Evolutionary conservation across 2,113 vertebrate species (phyloP).

Genomic region (Pitta sordida): DNA sequence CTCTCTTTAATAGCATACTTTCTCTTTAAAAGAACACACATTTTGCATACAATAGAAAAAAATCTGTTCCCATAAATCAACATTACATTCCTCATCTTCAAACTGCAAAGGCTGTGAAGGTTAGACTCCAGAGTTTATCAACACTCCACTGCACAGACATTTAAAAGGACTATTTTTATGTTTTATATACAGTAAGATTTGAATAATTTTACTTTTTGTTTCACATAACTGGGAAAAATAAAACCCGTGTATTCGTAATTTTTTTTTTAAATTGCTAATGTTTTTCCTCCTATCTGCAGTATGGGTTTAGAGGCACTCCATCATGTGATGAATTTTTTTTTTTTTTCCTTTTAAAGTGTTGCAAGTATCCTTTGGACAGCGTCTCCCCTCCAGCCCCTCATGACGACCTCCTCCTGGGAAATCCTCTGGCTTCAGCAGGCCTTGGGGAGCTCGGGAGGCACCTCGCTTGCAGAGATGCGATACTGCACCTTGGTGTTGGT

Average conservation of each 20-base stretch:
- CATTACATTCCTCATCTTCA: conserved; percentile 79
- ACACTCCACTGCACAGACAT: conserved; percentile 69
- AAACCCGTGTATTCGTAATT: conserved; percentile 63
- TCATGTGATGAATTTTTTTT: conserved; percentile 48
- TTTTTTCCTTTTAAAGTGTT: conserved; percentile 56
- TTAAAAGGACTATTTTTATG: conserved; percentile 62
- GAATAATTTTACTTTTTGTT: conserved; percentile 67
- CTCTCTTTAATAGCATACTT: conserved; percentile 81
- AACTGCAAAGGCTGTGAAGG: conserved; percentile 71
- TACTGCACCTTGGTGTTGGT: conserved; percentile 99
- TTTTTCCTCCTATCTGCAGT: conserved; percentile 52
- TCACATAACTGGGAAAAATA: conserved; percentile 75
- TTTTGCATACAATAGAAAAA: conserved; percentile 77
- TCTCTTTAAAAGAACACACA: conserved; percentile 76
- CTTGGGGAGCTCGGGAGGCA: conserved; percentile 87
- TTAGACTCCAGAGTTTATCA: conserved; percentile 70
- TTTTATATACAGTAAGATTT: conserved; percentile 69
- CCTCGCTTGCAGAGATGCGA: conserved; percentile 82
- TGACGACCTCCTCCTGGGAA: neutral
- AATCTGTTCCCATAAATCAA: conserved; percentile 76
- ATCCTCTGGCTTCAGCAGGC: conserved; percentile 78
- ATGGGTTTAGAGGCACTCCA: conserved; percentile 78
- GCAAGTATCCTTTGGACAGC: conserved; percentile 71
- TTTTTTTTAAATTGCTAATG: neutral
- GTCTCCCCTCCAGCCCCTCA: neutral